Percentiles rank a stretch among this genome's conserved stretches.
phyloP scores from a whole-genome alignment of 2,113 vertebrate species.

The Condylura cristata region DNA sequence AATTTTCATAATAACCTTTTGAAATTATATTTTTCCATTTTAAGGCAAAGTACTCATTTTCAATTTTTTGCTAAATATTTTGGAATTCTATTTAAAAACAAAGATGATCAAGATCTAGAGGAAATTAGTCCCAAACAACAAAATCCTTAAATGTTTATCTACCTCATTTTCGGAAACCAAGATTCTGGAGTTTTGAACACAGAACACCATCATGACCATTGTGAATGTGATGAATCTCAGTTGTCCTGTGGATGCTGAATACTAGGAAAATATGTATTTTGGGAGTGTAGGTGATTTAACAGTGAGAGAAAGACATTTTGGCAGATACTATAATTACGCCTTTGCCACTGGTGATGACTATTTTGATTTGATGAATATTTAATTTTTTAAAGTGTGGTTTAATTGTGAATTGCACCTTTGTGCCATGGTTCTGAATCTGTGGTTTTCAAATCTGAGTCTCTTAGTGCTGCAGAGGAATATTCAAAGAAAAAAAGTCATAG shows the following conservation, averaged over 20 bases:
- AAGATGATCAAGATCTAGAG: constrained; percentile 36
- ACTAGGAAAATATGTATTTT: constrained; percentile 48
- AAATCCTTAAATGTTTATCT: constrained; percentile 71
- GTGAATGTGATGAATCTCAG: constrained; percentile 66
- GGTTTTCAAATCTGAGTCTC: constrained; percentile 37
- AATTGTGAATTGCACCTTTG: constrained; percentile 49
- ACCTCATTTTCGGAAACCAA: constrained; percentile 78
- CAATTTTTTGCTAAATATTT: constrained; percentile 72
- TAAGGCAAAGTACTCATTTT: constrained; percentile 59
- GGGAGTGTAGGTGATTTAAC: constrained; percentile 11
- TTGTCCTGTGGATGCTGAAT: constrained; percentile 53
- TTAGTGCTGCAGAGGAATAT: constrained; percentile 11
- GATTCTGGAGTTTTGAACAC: constrained; percentile 36
- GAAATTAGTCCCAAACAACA: constrained; percentile 60
- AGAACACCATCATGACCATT: constrained; percentile 44
- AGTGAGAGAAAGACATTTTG: constrained; percentile 32
- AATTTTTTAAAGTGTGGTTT: constrained; percentile 15
- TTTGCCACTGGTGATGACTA: neutral
- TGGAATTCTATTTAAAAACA: constrained; percentile 50
- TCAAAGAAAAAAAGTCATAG: constrained; percentile 39
- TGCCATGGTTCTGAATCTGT: constrained; percentile 44
- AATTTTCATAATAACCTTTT: constrained; percentile 65
- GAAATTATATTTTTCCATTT: constrained; percentile 71
- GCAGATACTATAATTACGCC: constrained; percentile 14
- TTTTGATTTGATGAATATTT: constrained; percentile 63